These are phyloP conservation scores for Palloptera scutellata DNA, from an alignment of 2,888 invertebrate species.

Conservation along the genomic window DNA sequence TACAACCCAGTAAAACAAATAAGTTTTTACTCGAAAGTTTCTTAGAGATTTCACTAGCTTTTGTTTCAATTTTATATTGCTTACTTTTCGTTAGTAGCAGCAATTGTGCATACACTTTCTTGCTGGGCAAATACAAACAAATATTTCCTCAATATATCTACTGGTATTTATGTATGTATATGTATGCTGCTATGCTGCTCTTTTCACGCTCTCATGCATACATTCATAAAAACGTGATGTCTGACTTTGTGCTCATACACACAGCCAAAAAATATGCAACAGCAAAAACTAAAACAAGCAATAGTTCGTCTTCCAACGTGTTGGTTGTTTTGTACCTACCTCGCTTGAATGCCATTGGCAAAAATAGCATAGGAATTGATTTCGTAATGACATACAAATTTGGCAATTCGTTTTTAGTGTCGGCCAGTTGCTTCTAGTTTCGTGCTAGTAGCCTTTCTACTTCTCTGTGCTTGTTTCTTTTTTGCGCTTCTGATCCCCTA, in stretches of 20 bases:
- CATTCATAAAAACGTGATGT: too few species aligned
- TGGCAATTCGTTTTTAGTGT: constrained; percentile 29
- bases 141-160: not conserved
- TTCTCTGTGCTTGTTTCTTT: not conserved
- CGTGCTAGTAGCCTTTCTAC: not conserved
- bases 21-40: too few species aligned
- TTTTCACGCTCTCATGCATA: not conserved
- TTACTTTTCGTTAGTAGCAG: too few species aligned
- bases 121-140: not conserved
- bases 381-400: constrained; percentile 33
- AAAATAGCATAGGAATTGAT: constrained; percentile 46
- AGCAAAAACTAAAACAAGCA: not conserved
- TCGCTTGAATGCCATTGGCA: not conserved
- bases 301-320: too few species aligned
- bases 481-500: not conserved
- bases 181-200: not conserved
- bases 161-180: not conserved
- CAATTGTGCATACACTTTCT: not conserved
- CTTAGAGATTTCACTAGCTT: too few species aligned
- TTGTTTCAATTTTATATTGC: too few species aligned
- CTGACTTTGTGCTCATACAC: not conserved
- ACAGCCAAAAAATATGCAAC: not conserved
- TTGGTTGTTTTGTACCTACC: too few species aligned
- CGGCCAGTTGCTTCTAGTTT: not conserved
- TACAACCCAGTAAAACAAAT: too few species aligned